phyloP scores from a whole-genome alignment of 2,888 invertebrate genomes.

The Ectobius pallidus region DNA sequence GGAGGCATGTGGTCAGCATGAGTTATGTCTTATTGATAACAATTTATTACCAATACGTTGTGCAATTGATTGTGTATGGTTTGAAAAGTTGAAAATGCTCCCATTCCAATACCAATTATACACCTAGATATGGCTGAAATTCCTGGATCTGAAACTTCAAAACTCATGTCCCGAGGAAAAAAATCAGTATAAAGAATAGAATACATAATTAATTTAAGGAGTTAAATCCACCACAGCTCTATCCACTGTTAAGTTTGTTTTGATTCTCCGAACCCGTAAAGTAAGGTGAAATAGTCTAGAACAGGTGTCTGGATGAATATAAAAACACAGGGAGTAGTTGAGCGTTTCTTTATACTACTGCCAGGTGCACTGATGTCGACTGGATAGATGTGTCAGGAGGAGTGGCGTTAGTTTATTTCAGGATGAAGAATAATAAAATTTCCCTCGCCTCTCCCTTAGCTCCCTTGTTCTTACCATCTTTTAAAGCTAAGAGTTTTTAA shows the following conservation, averaged over 20 bases:
- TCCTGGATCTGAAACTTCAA: too few relatives aligned
- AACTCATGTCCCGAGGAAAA: too few relatives aligned
- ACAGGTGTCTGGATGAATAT: slow-evolving; percentile 15
- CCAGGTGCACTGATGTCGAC: slow-evolving; percentile 19
- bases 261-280: slow-evolving; percentile 12
- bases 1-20: too few relatives aligned
- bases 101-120: too few relatives aligned
- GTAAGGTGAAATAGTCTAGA: slow-evolving; percentile 13
- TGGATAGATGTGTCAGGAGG: slow-evolving; percentile 16
- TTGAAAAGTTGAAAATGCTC: too few relatives aligned
- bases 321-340: slow-evolving; percentile 10
- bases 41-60: too few relatives aligned
- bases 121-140: too few relatives aligned
- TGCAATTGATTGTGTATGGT: too few relatives aligned
- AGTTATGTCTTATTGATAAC: too few relatives aligned
- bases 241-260: background rate
- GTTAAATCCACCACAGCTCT: background rate
- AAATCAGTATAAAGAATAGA: too few relatives aligned
- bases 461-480: background rate
- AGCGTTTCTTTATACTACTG: slow-evolving; percentile 13
- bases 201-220: too few relatives aligned
- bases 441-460: slow-evolving; percentile 6
- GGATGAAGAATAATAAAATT: slow-evolving; percentile 27
- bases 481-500: slow-evolving; percentile 23
- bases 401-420: slow-evolving; percentile 24